A percentile compares a stretch with the other conserved stretches of the same genome.
Evolutionary conservation across 92 coral and sea anemone genomes (phyloP).

Genomic region (Palythoa caribaeorum): DNA sequence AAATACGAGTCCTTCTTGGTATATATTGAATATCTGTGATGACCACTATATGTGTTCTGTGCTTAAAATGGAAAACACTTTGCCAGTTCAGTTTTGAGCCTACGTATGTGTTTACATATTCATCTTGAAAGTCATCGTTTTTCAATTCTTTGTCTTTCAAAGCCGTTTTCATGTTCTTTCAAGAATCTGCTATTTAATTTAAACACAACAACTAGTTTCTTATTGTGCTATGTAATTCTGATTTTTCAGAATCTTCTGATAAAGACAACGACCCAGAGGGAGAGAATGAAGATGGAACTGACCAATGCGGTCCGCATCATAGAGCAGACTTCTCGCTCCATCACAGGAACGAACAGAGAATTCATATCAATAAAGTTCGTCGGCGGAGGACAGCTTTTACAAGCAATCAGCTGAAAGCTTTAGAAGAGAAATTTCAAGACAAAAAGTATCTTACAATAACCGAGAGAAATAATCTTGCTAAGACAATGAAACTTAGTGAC

Average conservation of each 20-base stretch:
- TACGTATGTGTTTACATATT: too few relatives aligned
- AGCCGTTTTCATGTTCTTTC: too few relatives aligned
- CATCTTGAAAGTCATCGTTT: too few relatives aligned
- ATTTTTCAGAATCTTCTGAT: constrained; percentile 14
- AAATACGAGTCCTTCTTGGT: too few relatives aligned
- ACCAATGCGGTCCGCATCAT: not conserved
- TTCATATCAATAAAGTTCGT: constrained; percentile 81
- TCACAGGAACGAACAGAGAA: constrained; percentile 33
- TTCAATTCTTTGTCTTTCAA: too few relatives aligned
- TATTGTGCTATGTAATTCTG: not conserved
- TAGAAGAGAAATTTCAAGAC: constrained; percentile 97
- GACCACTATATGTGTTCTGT: not conserved
- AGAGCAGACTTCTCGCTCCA: constrained; percentile 13
- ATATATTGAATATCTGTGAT: too few relatives aligned
- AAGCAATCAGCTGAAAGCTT: constrained; percentile 91
- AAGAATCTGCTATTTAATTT: too few relatives aligned
- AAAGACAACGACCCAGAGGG: constrained; percentile 30
- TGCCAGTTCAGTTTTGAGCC: not conserved
- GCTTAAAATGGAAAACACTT: not conserved
- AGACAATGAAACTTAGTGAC: constrained; percentile 88
- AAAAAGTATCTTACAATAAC: constrained; percentile 97
- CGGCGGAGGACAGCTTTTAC: constrained; percentile 96
- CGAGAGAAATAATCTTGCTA: constrained; percentile 94
- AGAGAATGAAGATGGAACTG: constrained; percentile 18
- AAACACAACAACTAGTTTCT: not conserved